Base-by-base conservation (phyloP, 2,888 invertebrate genomes). In the Alcis repandata region DNA sequence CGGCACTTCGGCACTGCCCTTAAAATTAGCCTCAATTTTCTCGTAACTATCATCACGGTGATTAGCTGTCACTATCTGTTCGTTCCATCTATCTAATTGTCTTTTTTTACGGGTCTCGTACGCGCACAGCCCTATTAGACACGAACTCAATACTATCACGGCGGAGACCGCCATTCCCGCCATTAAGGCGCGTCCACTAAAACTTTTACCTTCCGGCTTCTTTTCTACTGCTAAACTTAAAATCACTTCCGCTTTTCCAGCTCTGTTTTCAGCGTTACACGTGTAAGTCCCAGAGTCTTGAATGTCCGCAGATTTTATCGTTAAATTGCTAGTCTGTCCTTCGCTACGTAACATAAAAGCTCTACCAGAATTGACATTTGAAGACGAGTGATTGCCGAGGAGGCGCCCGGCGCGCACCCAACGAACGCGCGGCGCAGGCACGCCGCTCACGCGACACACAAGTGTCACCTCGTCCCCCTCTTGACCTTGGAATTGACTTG, bases 181-280 rank as follows among this genome's bases (percentile, higher is more conserved):
- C 76, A 96, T 91, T 10, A 97, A 88, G 20, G 91, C 95, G 91
- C 80, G 94, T 86, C 82, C 95, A 90, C 81, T 96, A 82, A 91
- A 90, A 61, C 94, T 93, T 73, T 92, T 94, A 74, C 95, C 94
- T 41, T 95, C 94, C 36, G 95, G 94, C 72, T 95, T 95, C 71
- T 95, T 95, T 46, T 96, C 95, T 68, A 97, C 95, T 1, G 95
- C 94, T 76, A 97, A 90, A 64, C 95, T 96, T 62, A 97, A 95
- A 79, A 95, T 95, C 20, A 96, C 96, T 86, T 96, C 96, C 11
- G 95, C 96, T 79, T 94, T 95, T 0, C 97, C 97, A 4, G 97
- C 97, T 84, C 96, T 95, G 82, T 97, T 97, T 84, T 97, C 97
- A 0, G 97, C 97, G 59, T 95, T 94, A 80, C 97, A 97, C 48